Evolutionary conservation across 1,140 invertebrate genomes (phyloP).

Genomic region (Ceratosolen solmsi): DNA sequence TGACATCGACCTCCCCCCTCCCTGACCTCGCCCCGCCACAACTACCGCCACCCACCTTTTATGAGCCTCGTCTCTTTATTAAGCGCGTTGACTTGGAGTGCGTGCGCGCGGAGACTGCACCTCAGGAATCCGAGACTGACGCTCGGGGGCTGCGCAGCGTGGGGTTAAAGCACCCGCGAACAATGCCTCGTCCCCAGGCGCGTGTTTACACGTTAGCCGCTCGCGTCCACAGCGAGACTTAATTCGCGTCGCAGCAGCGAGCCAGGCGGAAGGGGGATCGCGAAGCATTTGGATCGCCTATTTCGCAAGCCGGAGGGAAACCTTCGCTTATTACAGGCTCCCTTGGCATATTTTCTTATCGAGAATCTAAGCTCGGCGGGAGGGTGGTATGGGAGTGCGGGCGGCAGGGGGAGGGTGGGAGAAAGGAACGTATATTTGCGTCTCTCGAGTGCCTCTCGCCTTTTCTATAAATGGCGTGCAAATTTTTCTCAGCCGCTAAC

Average conservation of each 20-base stretch:
- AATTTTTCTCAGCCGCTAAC: constrained; percentile 5
- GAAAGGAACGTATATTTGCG: background rate
- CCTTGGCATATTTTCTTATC: background rate
- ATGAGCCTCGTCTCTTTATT: background rate
- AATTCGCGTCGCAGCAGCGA: background rate
- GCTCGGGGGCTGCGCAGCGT: background rate
- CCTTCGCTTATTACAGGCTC: background rate
- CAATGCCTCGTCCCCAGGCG: constrained; percentile 44
- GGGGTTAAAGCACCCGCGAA: constrained; percentile 47
- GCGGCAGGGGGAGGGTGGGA: too few species aligned
- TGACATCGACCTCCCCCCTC: background rate
- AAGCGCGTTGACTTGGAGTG: background rate
- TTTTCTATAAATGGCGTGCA: constrained; percentile 12
- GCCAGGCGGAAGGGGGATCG: too few species aligned
- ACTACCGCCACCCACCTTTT: too few species aligned
- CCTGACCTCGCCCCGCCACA: background rate
- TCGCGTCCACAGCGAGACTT: too few species aligned
- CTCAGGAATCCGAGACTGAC: too few species aligned
- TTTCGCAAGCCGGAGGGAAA: too few species aligned
- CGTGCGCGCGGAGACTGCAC: background rate
- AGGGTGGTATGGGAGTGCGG: too few species aligned
- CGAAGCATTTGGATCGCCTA: too few species aligned
- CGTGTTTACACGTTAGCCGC: background rate
- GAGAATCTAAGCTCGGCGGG: too few species aligned
- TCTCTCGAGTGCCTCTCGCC: background rate